Conservation (phyloP, 1,140 invertebrate species). For the Trichonephila clavata region DNA sequence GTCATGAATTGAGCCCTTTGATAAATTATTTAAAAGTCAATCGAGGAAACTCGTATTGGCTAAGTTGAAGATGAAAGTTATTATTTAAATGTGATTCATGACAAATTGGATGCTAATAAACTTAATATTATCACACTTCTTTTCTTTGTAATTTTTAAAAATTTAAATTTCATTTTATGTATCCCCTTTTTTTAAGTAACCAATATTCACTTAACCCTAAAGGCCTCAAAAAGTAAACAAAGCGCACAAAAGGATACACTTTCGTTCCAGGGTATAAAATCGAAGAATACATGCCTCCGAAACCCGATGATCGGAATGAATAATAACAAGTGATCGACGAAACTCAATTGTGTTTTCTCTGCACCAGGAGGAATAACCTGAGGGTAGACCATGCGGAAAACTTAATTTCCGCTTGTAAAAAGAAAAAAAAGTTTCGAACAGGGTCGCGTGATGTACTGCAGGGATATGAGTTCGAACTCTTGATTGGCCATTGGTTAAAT, state of each 20-base stretch:
- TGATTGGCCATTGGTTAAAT: not conserved
- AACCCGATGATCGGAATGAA: constrained; percentile 2
- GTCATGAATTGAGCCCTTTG: no score
- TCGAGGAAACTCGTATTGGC: no score
- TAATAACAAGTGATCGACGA: constrained; percentile 21
- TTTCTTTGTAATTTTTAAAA: no score
- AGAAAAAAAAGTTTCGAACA: not conserved
- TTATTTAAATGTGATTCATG: no score
- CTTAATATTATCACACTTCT: no score
- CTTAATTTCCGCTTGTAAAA: constrained; percentile 33
- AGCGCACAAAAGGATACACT: not conserved
- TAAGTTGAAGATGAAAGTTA: no score
- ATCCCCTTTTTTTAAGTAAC: no score
- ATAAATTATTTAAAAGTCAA: no score
- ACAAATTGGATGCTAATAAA: no score
- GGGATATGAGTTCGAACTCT: not conserved
- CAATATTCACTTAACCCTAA: no score
- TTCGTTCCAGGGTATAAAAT: not conserved
- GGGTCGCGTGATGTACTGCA: constrained; percentile 14
- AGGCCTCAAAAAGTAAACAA: not conserved
- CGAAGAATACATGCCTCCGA: not conserved
- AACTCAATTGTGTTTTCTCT: constrained; percentile 20
- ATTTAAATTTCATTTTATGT: no score
- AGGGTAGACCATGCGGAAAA: constrained; percentile 36
- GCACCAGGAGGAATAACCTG: constrained; percentile 25